A percentile compares a stretch with the other conserved stretches of the same genome.
Conservation (phyloP, 2,113 vertebrate species). For the Sprattus sprattus region DNA sequence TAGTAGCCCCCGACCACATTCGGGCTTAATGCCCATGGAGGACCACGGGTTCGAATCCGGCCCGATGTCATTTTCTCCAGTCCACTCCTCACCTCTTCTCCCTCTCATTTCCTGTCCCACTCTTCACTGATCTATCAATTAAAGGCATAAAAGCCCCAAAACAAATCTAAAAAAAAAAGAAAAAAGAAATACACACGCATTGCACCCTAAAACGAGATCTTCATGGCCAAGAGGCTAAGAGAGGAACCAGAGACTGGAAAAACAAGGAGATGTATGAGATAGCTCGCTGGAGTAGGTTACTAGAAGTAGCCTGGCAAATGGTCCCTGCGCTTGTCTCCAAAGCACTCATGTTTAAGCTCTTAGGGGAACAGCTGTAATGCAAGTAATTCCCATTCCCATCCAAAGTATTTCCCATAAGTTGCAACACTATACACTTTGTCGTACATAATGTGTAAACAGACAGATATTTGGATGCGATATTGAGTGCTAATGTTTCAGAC, state of each 20-base stretch:
- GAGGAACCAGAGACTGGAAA: neutral
- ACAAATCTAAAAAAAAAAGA: no score
- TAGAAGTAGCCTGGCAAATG: slow-evolving; percentile 4
- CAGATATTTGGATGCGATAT: neutral
- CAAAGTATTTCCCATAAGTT: neutral
- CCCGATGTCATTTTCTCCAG: no score
- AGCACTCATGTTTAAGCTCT: neutral
- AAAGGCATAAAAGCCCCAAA: no score
- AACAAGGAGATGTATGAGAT: neutral
- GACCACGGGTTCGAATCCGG: no score
- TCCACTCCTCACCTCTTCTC: no score
- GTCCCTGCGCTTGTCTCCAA: neutral
- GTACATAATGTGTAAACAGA: slow-evolving; percentile 4
- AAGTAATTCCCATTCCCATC: neutral
- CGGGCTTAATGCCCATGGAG: no score
- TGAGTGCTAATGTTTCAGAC: neutral
- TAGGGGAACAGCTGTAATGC: neutral
- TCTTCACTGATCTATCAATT: no score
- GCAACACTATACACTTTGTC: slow-evolving; percentile 12
- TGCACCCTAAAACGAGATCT: neutral
- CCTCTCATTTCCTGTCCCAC: no score
- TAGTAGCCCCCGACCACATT: no score
- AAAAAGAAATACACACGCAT: no score
- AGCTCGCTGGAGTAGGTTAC: slow-evolving; percentile 1
- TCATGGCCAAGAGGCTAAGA: neutral